A percentile compares a stretch with the other conserved stretches of the same genome.
Evolutionary conservation across 2,888 invertebrate species (phyloP).

Genomic region (Leptinotarsa rubiginosa): DNA sequence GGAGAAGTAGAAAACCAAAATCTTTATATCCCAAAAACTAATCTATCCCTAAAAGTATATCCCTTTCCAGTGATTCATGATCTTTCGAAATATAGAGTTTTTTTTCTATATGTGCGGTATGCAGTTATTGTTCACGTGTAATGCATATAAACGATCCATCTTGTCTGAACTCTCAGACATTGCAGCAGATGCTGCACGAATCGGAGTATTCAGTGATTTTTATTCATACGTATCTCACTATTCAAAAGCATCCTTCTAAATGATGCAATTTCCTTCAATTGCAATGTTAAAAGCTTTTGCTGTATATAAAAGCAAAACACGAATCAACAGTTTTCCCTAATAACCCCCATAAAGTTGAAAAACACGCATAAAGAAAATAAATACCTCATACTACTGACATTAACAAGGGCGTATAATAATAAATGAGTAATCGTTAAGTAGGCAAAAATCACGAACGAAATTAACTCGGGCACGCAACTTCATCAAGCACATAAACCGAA

Average conservation of each 20-base stretch:
- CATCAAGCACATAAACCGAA: neutral
- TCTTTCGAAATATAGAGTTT: no score
- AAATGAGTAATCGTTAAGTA: constrained; percentile 15
- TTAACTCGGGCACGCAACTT: constrained; percentile 2
- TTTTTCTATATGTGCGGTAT: no score
- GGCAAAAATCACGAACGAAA: constrained; percentile 14
- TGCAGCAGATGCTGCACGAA: no score
- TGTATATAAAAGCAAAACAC: constrained; percentile 1
- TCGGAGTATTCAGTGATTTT: no score
- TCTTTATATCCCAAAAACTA: no score
- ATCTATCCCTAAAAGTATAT: no score
- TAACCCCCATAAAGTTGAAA: constrained; percentile 2
- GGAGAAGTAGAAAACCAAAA: no score
- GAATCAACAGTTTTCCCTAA: constrained; percentile 18
- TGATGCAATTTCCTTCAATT: neutral
- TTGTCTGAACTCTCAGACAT: no score
- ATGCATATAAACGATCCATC: no score
- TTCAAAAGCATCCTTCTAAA: neutral
- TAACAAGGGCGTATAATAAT: constrained; percentile 7
- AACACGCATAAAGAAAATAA: constrained; percentile 15
- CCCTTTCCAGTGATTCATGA: no score
- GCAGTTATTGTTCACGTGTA: no score
- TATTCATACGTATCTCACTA: neutral
- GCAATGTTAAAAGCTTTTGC: neutral
- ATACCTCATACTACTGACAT: constrained; percentile 6